A percentile compares a stretch with the other conserved stretches of the same genome.
Evolutionary conservation across 2,888 invertebrate genomes (phyloP).

Genomic region (Amphipoea oculea): DNA sequence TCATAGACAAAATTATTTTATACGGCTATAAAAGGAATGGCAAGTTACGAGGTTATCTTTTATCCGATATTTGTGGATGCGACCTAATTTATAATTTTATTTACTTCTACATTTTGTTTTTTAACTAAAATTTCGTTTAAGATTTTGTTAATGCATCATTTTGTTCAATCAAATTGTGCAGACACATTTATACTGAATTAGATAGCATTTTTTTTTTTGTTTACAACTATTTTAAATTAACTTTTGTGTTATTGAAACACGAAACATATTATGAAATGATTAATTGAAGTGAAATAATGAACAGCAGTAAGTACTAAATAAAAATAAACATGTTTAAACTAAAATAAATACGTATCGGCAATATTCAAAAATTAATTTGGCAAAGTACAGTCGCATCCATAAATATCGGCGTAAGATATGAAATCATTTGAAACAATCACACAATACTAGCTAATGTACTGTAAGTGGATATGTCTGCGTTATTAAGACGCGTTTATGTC

Average conservation of each 20-base stretch:
- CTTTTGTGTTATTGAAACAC: not conserved
- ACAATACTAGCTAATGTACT: constrained; percentile 44
- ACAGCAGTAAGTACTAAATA: too few species aligned
- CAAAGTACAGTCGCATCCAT: constrained; percentile 53
- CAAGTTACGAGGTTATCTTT: constrained; percentile 71
- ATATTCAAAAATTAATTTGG: not conserved
- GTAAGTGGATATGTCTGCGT: constrained; percentile 61
- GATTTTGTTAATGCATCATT: not conserved
- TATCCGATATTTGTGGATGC: constrained; percentile 30
- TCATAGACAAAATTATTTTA: constrained; percentile 74
- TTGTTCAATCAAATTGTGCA: not conserved
- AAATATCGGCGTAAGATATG: constrained; percentile 44
- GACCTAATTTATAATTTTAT: constrained; percentile 1
- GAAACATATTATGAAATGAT: not conserved
- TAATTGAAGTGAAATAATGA: not conserved
- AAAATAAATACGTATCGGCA: constrained; percentile 2
- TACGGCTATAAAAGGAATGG: constrained; percentile 72
- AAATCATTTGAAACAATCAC: constrained; percentile 47
- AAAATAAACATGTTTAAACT: not conserved
- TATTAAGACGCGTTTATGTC: constrained; percentile 36
- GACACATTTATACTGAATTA: not conserved
- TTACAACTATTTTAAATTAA: not conserved
- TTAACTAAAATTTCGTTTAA: not conserved
- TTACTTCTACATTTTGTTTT: not conserved
- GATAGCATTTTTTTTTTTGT: not conserved